Percentiles rank a stretch among this genome's conserved stretches.
These are phyloP conservation scores for Steinernema hermaphroditum DNA, from an alignment of 2,888 invertebrate species.

Conservation along the genomic window DNA sequence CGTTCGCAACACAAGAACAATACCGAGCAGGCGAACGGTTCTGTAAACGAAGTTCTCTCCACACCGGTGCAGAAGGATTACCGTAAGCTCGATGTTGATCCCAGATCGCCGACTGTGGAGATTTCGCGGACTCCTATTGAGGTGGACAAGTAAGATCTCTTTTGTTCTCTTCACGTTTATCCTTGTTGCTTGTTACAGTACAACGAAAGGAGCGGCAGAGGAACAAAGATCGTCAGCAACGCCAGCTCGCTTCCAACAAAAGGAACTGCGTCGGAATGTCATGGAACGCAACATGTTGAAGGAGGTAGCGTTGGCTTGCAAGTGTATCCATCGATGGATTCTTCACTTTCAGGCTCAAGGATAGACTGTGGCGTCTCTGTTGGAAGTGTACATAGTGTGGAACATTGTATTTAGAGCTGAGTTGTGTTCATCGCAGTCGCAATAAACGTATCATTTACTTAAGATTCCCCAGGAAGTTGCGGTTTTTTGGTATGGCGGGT, in stretches of 20 bases:
- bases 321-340: too few relatives aligned
- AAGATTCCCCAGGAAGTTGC: too few relatives aligned
- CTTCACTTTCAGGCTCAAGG: too few relatives aligned
- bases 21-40: not conserved
- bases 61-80: not conserved
- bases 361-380: too few relatives aligned
- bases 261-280: conserved; percentile 4
- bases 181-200: not conserved
- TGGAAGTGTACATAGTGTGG: too few relatives aligned
- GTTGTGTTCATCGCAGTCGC: not conserved
- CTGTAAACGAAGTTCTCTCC: not conserved
- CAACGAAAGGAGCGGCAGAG: not conserved
- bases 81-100: not conserved
- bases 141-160: not conserved
- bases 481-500: too few relatives aligned
- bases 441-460: not conserved
- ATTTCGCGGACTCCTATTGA: conserved; percentile 9
- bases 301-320: not conserved
- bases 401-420: too few relatives aligned
- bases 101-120: not conserved
- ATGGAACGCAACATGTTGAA: conserved; percentile 24
- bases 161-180: not conserved
- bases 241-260: not conserved
- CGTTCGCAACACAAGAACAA: not conserved
- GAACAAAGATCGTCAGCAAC: not conserved